Evolutionary conservation across 1,140 invertebrate genomes (phyloP).

Genomic region (Frieseomelitta varia): DNA sequence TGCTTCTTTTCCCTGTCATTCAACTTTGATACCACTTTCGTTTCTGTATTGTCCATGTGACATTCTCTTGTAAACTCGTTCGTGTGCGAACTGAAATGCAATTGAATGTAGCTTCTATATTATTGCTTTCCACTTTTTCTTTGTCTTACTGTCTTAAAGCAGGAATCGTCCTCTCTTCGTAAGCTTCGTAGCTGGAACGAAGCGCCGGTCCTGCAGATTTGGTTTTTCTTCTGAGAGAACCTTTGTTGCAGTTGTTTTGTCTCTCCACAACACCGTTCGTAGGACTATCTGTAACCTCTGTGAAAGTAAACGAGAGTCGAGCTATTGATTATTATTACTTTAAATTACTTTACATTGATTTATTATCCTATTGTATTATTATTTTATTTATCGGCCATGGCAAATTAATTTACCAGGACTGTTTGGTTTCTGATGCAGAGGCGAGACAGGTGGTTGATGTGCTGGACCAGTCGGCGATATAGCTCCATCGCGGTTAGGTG

Average conservation of each 20-base stretch:
- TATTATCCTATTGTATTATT: too few relatives aligned
- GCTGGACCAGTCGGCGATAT: constrained; percentile 76
- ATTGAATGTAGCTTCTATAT: background rate
- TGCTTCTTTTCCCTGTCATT: constrained; percentile 95
- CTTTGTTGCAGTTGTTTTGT: constrained; percentile 81
- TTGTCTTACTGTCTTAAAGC: constrained; percentile 89
- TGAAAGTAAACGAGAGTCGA: too few relatives aligned
- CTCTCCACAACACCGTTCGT: constrained; percentile 77
- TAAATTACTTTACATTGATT: too few relatives aligned
- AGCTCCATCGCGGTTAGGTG: constrained; percentile 74
- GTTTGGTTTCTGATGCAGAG: constrained; percentile 80
- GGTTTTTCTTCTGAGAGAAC: constrained; percentile 87
- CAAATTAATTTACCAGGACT: constrained; percentile 72
- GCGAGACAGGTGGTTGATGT: constrained; percentile 80
- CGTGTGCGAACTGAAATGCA: constrained; percentile 86
- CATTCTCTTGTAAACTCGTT: constrained; percentile 90
- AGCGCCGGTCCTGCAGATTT: constrained; percentile 87
- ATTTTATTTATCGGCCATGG: too few relatives aligned
- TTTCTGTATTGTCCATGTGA: constrained; percentile 83
- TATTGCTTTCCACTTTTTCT: constrained; percentile 49
- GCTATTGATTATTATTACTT: too few relatives aligned
- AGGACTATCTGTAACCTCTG: constrained; percentile 76
- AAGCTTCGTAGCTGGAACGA: constrained; percentile 91
- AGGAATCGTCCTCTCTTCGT: constrained; percentile 92
- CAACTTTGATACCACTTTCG: constrained; percentile 86